Evolutionary conservation across 2,888 invertebrate species (phyloP), one percentile per base, ranked within the genome.

Genomic region (Oxyteleia sp.): DNA sequence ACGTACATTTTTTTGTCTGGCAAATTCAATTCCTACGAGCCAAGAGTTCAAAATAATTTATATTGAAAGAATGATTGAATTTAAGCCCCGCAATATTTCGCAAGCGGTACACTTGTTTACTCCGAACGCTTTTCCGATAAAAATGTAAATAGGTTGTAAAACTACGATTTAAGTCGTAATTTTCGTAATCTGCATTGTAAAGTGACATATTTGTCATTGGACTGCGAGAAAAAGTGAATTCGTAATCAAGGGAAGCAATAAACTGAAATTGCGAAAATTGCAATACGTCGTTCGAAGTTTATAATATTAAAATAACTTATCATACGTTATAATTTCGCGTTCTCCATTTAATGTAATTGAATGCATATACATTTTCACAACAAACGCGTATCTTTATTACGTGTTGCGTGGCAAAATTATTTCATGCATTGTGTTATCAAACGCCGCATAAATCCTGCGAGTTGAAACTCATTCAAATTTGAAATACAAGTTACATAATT

Each of bases 1-100:
- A 43, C 8, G 18, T 53, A 29, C 43, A 35, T n/a, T 13, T 68
- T 55, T 32, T 69, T 26, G n/a, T 26, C n/a, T n/a, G 43, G n/a
- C 8, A 55, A 69, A 55, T 69, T 69, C 32, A 69, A 69, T 68
- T 57, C 16, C 20, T 11, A 13, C 4, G 7, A 1, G 32, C 32
- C 32, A 10, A 32, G 20, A 64, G 63, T 35, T 32, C 16, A 29
- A n/a, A 64, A 64, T 64, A 64, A 64, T 51, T 35, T 35, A 38
- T 47, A 16, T 18, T 26, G 20, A 13, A 13, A 5, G 15, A 53
- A 59, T 41, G 20, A 38, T 16, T 38, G 1, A 11, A 38, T 38
- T 57, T 57, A 20, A 4, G 8, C 18, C 45, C 16, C 10, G 7
- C 8, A 10, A 45, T 45, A 45, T 18, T 16, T 18, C 45, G 13